Percentiles rank a stretch among this genome's conserved stretches.
These are phyloP conservation scores for Neosilurus mollespiculum DNA, from an alignment of 2,797 vertebrate species.

Conservation along the genomic window DNA sequence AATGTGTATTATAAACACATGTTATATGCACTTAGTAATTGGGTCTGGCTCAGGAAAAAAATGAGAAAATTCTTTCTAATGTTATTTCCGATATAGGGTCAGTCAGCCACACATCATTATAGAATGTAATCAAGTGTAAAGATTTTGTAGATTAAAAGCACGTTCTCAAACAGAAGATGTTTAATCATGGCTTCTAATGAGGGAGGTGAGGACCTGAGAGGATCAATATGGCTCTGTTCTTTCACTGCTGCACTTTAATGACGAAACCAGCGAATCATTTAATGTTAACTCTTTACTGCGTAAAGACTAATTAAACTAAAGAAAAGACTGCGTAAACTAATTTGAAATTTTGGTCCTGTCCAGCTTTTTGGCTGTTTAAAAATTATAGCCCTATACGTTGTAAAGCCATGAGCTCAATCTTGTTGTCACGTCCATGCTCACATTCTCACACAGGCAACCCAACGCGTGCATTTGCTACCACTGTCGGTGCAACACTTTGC, in stretches of 20 bases:
- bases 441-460: no score
- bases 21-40: slow-evolving; percentile 1
- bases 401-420: no score
- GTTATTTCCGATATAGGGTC: slow-evolving; percentile 26
- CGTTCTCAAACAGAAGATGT: slow-evolving; percentile 46
- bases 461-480: no score
- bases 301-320: no score
- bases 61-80: slow-evolving; percentile 14
- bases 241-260: slow-evolving; percentile 34
- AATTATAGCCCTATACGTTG: background rate
- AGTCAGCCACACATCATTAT: slow-evolving; percentile 50
- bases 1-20: background rate
- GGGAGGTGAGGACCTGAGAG: slow-evolving; percentile 38
- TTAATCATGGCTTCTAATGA: slow-evolving; percentile 36
- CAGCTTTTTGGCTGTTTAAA: background rate
- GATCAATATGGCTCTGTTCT: slow-evolving; percentile 46
- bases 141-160: slow-evolving; percentile 50
- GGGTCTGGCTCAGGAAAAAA: slow-evolving; percentile 3
- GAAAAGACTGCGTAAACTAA: background rate
- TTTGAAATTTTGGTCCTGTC: background rate
- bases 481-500: no score
- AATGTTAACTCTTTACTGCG: background rate
- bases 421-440: no score
- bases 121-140: slow-evolving; percentile 60
- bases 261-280: background rate